These are phyloP conservation scores for Dolichopus griseipennis DNA, from an alignment of 2,888 invertebrate genomes.

Conservation along the genomic window DNA sequence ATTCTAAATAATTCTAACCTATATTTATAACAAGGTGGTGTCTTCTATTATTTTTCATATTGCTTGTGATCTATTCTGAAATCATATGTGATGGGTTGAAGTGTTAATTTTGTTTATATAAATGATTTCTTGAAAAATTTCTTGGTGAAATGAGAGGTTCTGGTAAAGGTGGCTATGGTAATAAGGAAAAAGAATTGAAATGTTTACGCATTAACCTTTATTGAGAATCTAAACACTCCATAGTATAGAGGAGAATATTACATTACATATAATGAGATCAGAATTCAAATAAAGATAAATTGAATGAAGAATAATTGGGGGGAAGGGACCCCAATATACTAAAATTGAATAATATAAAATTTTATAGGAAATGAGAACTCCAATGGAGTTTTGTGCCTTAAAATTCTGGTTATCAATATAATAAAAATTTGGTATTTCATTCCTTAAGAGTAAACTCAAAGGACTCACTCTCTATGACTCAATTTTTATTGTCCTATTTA, in stretches of 20 bases:
- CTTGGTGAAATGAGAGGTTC: too few relatives aligned
- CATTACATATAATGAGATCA: not conserved
- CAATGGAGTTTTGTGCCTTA: not conserved
- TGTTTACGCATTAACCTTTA: not conserved
- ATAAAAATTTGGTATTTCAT: not conserved
- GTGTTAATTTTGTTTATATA: not conserved
- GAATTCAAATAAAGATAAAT: not conserved
- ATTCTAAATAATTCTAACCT: not conserved
- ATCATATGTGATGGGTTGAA: not conserved
- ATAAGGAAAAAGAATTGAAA: not conserved
- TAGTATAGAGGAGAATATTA: not conserved
- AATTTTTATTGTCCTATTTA: not conserved
- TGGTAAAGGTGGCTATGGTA: not conserved
- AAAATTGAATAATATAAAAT: not conserved
- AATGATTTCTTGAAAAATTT: too few relatives aligned
- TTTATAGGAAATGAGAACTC: not conserved
- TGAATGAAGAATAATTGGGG: not conserved
- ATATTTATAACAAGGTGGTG: not conserved
- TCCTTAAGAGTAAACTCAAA: not conserved
- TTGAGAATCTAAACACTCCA: not conserved
- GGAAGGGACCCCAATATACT: not conserved
- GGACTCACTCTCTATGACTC: not conserved
- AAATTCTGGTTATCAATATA: not conserved
- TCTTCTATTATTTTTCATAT: not conserved
- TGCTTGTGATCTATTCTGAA: too few relatives aligned